Percentiles rank a stretch among this genome's conserved stretches.
phyloP scores from a whole-genome alignment of 2,113 vertebrate genomes.

The Crotalus viridis region DNA sequence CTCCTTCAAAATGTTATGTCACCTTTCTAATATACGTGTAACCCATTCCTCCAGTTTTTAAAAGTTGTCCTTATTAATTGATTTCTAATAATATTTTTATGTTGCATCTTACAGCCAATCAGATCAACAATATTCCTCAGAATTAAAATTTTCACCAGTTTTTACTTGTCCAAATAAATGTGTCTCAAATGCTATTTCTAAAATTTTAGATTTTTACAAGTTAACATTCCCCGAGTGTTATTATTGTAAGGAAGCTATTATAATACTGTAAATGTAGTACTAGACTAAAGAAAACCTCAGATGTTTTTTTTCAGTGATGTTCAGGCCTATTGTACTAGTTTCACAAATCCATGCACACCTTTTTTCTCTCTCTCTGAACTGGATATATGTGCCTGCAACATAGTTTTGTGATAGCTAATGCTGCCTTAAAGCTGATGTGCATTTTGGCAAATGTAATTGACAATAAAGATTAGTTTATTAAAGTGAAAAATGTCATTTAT shows the following conservation, averaged over 20 bases:
- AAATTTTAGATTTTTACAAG: not conserved
- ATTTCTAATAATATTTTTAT: not conserved
- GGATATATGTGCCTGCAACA: not conserved
- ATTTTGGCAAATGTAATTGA: conserved; percentile 11
- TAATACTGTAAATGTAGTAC: not conserved
- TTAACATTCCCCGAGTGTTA: not conserved
- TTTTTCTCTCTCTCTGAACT: not conserved
- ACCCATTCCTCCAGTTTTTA: not conserved
- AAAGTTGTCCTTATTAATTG: not conserved
- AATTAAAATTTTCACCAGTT: not conserved
- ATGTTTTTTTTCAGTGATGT: not conserved
- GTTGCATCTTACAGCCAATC: not conserved
- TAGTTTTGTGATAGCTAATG: not conserved
- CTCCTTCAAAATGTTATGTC: not conserved
- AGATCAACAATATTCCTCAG: not conserved
- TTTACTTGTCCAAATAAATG: not conserved
- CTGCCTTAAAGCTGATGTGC: not conserved
- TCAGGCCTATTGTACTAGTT: not conserved
- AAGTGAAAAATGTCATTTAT: not conserved
- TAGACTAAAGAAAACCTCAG: not conserved
- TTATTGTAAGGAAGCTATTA: not conserved
- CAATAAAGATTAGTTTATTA: not conserved
- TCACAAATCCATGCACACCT: not conserved
- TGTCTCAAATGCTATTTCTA: not conserved
- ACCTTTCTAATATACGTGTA: not conserved